These are phyloP conservation scores for Sitodiplosis mosellana DNA, from an alignment of 1,140 invertebrate genomes.

Conservation along the genomic window DNA sequence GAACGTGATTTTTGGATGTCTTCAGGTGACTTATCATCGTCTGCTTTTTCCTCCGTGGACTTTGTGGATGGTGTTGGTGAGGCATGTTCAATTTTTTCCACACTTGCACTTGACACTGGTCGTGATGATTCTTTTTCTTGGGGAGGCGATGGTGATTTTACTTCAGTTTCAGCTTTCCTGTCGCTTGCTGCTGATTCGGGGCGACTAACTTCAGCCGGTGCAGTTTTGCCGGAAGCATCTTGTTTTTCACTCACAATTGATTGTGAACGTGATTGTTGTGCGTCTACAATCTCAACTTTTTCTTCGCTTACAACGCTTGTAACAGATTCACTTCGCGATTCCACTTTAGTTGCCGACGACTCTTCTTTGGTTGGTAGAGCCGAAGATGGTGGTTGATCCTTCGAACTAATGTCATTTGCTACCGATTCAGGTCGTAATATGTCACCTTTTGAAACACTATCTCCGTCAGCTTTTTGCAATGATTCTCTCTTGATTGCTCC, in stretches of 20 bases:
- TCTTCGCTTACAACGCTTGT: neutral
- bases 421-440: slow-evolving; percentile 9
- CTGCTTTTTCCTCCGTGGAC: no score
- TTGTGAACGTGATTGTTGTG: neutral
- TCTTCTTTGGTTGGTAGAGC: neutral
- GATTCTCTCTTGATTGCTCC: slow-evolving; percentile 5
- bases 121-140: no score
- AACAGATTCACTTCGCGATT: slow-evolving; percentile 1
- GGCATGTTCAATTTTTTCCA: no score
- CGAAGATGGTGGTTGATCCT: neutral
- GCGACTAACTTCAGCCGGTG: neutral
- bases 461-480: neutral
- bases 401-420: slow-evolving; percentile 8
- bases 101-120: no score
- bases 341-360: neutral
- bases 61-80: no score
- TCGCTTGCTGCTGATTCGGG: slow-evolving; percentile 8
- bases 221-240: neutral
- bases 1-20: no score
- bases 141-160: no score
- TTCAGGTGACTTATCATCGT: no score
- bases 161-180: neutral
- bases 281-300: neutral
- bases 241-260: neutral
- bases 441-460: neutral